Conservation (phyloP, 1,140 invertebrate genomes). For the Ectropis grisescens region DNA sequence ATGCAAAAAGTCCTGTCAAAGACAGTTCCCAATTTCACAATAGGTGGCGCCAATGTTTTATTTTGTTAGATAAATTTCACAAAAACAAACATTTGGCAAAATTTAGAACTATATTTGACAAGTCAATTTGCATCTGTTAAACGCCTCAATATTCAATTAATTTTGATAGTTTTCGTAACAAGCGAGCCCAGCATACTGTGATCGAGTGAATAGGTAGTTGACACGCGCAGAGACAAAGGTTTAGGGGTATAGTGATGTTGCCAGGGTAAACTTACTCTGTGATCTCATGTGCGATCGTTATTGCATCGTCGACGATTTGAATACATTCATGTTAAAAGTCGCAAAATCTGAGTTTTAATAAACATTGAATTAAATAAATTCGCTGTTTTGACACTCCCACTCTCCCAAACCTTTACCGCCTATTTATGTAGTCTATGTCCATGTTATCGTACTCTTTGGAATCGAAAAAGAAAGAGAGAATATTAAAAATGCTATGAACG, state of each 20-base stretch:
- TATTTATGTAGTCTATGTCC: not conserved
- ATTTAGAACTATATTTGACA: too few species aligned
- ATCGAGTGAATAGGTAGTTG: too few species aligned
- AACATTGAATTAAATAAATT: not conserved
- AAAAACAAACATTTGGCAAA: too few species aligned
- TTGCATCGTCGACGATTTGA: constrained; percentile 30
- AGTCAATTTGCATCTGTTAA: too few species aligned
- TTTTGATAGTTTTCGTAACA: too few species aligned
- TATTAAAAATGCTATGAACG: not conserved
- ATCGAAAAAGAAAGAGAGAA: not conserved
- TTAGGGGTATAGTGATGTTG: constrained; percentile 37
- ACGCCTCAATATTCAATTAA: too few species aligned
- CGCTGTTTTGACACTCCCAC: not conserved
- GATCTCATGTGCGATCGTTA: constrained; percentile 62
- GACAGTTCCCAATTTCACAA: too few species aligned
- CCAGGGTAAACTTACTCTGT: constrained; percentile 59
- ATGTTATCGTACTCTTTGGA: not conserved
- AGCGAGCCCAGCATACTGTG: too few species aligned
- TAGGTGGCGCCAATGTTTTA: too few species aligned
- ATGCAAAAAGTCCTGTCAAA: too few species aligned
- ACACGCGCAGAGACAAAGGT: constrained; percentile 29
- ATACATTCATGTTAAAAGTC: constrained; percentile 32
- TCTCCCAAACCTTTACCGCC: not conserved
- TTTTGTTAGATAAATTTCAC: too few species aligned
- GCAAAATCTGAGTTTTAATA: constrained; percentile 21